phyloP scores from a whole-genome alignment of 2,113 vertebrate genomes.

The Thalassarche chlororhynchos region DNA sequence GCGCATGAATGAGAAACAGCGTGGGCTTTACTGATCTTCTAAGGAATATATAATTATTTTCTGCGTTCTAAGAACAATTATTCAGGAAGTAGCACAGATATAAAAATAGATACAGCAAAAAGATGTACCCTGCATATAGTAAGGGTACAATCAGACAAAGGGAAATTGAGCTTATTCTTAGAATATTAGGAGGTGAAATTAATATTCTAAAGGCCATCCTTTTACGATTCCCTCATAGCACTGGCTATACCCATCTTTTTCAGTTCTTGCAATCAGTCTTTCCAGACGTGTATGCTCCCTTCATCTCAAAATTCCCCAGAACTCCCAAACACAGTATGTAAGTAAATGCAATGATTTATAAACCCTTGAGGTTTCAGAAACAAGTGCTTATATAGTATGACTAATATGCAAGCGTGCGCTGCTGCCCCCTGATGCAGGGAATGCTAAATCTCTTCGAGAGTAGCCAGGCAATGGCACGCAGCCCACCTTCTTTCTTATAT shows the following conservation, averaged over 20 bases:
- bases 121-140: background rate
- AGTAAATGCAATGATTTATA: background rate
- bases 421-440: conserved; percentile 22
- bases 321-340: background rate
- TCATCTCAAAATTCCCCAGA: background rate
- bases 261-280: background rate
- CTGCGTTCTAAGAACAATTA: background rate
- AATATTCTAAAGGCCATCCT: background rate
- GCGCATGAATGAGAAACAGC: background rate
- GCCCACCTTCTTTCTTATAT: background rate
- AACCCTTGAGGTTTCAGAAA: background rate
- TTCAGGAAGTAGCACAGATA: background rate
- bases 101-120: conserved; percentile 8
- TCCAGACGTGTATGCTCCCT: background rate
- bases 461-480: background rate
- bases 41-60: conserved; percentile 28
- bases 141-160: background rate
- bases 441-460: background rate
- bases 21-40: conserved; percentile 23
- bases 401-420: background rate
- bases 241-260: background rate
- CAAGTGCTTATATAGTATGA: background rate
- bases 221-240: background rate
- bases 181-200: background rate
- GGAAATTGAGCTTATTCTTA: background rate